A percentile compares a stretch with the other conserved stretches of the same genome.
These are phyloP conservation scores for Phodopus roborovskii DNA, from an alignment of 2,113 vertebrate genomes.

Conservation along the genomic window DNA sequence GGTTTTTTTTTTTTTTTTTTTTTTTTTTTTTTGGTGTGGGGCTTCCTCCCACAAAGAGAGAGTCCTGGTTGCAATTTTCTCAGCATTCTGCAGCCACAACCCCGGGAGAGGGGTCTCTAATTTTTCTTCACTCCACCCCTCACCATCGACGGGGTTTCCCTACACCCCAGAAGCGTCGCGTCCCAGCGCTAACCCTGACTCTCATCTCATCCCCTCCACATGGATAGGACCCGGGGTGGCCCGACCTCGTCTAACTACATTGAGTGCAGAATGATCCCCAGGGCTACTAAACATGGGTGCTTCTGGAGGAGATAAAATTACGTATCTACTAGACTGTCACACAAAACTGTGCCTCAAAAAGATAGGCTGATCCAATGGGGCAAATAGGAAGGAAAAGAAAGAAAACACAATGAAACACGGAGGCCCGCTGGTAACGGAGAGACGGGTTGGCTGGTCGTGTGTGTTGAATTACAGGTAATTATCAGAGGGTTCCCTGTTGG, in stretches of 20 bases:
- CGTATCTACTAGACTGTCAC: constrained; percentile 71
- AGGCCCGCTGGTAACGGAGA: constrained; percentile 48
- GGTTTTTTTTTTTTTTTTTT: too few relatives aligned
- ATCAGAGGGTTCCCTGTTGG: constrained; percentile 73
- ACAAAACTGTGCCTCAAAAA: constrained; percentile 70
- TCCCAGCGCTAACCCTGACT: neutral
- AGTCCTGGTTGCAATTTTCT: neutral
- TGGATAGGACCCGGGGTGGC: neutral
- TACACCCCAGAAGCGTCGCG: neutral
- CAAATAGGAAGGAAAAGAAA: neutral
- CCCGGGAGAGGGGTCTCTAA: neutral
- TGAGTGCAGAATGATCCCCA: constrained; percentile 64
- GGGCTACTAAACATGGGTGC: neutral
- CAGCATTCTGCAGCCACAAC: neutral
- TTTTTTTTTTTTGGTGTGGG: neutral
- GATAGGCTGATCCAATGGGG: constrained; percentile 54
- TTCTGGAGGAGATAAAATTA: constrained; percentile 79
- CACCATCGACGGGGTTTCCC: accelerated
- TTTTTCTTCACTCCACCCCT: neutral
- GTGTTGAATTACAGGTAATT: constrained; percentile 85
- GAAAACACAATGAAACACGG: neutral
- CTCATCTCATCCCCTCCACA: neutral
- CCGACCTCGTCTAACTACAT: neutral
- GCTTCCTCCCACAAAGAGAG: neutral
- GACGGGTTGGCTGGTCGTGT: constrained; percentile 57